Evolutionary conservation across 1,140 invertebrate genomes (phyloP).

Genomic region (Macrobrachium nipponense): DNA sequence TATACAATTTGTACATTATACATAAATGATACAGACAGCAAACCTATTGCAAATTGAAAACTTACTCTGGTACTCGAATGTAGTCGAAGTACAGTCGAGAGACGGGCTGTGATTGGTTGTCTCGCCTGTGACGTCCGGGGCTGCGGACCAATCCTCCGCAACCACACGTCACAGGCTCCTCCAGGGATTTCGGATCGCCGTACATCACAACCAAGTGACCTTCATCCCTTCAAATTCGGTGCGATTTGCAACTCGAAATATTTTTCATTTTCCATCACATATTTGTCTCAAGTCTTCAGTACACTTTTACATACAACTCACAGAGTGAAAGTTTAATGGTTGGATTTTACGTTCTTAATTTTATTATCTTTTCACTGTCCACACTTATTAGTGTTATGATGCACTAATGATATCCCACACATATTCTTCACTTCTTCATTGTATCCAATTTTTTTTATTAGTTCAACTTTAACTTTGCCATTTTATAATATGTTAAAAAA

Average conservation of each 20-base stretch:
- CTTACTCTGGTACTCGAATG: slow-evolving; percentile 47
- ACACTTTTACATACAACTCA: no score
- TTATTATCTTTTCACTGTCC: no score
- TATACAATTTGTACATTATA: neutral
- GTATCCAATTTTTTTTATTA: no score
- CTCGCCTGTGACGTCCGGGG: slow-evolving; percentile 33
- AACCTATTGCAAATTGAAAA: neutral
- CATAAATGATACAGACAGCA: neutral
- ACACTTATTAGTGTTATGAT: no score
- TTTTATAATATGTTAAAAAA: no score
- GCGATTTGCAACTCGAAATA: neutral
- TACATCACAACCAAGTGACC: slow-evolving; percentile 11
- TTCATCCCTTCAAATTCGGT: neutral
- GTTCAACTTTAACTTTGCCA: no score
- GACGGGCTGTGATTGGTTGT: slow-evolving; percentile 39
- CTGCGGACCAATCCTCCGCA: slow-evolving; percentile 43
- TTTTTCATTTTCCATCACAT: no score
- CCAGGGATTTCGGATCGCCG: slow-evolving; percentile 28
- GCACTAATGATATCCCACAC: no score
- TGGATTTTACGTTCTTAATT: no score
- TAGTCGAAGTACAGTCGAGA: slow-evolving; percentile 51
- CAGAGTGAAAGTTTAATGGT: no score
- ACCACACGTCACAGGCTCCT: slow-evolving; percentile 35
- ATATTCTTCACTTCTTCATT: no score
- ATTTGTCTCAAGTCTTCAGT: no score